phyloP scores from a whole-genome alignment of 2,113 vertebrate genomes.

The Varanus komodoensis region DNA sequence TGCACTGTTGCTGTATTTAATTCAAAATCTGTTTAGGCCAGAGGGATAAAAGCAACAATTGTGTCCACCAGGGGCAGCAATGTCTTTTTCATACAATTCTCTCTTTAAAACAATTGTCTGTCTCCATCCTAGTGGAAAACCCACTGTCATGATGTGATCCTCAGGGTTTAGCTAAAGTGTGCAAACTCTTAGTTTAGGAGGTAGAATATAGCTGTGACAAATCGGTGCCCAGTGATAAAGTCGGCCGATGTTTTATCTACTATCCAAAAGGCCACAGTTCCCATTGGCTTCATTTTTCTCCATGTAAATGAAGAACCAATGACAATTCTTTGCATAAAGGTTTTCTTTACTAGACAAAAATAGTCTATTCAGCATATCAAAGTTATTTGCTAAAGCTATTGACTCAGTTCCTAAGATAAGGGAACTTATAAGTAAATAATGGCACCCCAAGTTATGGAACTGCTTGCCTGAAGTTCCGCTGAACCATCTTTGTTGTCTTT shows the following conservation, averaged over 20 bases:
- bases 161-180: background rate
- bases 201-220: background rate
- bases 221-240: background rate
- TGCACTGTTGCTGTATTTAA: too few species aligned
- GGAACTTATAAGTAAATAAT: too few species aligned
- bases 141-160: background rate
- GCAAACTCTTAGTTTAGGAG: background rate
- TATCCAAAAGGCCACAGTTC: background rate
- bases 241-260: background rate
- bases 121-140: background rate
- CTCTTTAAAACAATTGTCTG: background rate
- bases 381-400: background rate
- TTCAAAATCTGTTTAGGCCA: background rate
- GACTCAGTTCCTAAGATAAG: too few species aligned
- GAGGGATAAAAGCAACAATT: background rate
- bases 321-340: slow-evolving; percentile 6
- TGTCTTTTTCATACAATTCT: background rate
- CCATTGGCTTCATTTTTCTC: background rate
- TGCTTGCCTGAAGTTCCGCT: too few species aligned
- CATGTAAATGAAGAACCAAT: slow-evolving; percentile 10
- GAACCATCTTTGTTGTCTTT: too few species aligned
- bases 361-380: background rate
- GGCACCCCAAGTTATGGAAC: too few species aligned
- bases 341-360: slow-evolving; percentile 8
- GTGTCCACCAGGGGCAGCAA: background rate